Evolutionary conservation across 1,140 invertebrate species (phyloP).

Genomic region (Helicoverpa armigera): DNA sequence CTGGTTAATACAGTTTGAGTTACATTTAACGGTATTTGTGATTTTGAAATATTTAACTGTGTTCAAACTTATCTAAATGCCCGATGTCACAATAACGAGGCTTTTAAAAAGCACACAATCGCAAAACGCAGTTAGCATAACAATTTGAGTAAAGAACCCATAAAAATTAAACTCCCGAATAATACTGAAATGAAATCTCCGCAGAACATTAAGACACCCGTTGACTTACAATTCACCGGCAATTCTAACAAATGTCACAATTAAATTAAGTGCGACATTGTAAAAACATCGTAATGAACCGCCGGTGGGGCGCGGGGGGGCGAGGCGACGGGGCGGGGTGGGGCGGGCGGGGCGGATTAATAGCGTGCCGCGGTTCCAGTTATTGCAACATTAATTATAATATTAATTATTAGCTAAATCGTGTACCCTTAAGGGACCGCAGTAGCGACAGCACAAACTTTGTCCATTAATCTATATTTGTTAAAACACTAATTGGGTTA

Average conservation of each 20-base stretch:
- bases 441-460: slow-evolving; percentile 63
- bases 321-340: background rate
- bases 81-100: too few species aligned
- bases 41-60: background rate
- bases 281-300: slow-evolving; percentile 48
- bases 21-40: background rate
- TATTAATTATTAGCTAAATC: slow-evolving; percentile 85
- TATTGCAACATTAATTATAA: slow-evolving; percentile 82
- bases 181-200: slow-evolving; percentile 2
- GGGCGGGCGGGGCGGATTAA: slow-evolving; percentile 58
- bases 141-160: background rate
- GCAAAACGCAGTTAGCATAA: too few species aligned
- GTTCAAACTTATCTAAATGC: too few species aligned
- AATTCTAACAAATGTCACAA: slow-evolving; percentile 21
- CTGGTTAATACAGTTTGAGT: too few species aligned
- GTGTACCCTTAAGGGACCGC: slow-evolving; percentile 67
- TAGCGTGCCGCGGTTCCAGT: slow-evolving; percentile 67
- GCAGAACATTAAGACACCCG: slow-evolving; percentile 39
- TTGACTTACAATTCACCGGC: slow-evolving; percentile 32
- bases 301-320: background rate
- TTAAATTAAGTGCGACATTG: slow-evolving; percentile 49
- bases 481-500: slow-evolving; percentile 5
- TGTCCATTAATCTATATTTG: slow-evolving; percentile 30
- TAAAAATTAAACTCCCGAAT: background rate
- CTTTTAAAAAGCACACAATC: too few species aligned